phyloP scores from a whole-genome alignment of 2,888 invertebrate genomes.

The Beris chalybata region DNA sequence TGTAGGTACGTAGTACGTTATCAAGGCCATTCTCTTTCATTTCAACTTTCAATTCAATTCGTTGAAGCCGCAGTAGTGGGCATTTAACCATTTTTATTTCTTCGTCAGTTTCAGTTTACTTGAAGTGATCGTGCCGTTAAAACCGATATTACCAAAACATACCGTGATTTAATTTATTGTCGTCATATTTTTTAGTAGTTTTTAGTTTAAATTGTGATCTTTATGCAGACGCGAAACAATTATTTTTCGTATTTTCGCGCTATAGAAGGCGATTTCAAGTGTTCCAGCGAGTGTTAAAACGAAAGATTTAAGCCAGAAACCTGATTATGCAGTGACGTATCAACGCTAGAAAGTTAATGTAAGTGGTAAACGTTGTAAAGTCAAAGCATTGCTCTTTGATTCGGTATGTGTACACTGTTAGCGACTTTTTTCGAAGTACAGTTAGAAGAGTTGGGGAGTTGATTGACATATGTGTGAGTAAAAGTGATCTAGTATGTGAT shows the following conservation, averaged over 20 bases:
- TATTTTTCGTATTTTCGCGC: too few species aligned
- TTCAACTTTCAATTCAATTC: conserved; percentile 23
- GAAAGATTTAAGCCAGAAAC: conserved; percentile 28
- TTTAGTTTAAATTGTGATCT: too few species aligned
- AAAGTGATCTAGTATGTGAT: conserved; percentile 23
- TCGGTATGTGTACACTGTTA: not conserved
- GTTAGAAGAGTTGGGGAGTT: not conserved
- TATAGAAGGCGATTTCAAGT: too few species aligned
- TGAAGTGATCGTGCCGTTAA: not conserved
- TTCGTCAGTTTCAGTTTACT: conserved; percentile 23
- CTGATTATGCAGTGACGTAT: conserved; percentile 10
- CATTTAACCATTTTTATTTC: conserved; percentile 4
- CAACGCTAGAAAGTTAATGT: conserved; percentile 24
- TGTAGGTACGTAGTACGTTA: not conserved
- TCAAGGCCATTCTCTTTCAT: conserved; percentile 18
- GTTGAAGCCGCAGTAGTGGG: conserved; percentile 3
- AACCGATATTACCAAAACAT: too few species aligned
- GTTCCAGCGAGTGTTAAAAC: conserved; percentile 8
- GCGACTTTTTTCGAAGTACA: not conserved
- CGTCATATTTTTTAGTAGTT: too few species aligned
- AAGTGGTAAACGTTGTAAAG: conserved; percentile 14
- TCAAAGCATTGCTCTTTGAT: not conserved
- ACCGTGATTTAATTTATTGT: too few species aligned
- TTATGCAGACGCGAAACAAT: too few species aligned
- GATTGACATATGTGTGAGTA: conserved; percentile 19